Evolutionary conservation across 2,113 vertebrate genomes (phyloP).

Genomic region (Tonatia bakeri): DNA sequence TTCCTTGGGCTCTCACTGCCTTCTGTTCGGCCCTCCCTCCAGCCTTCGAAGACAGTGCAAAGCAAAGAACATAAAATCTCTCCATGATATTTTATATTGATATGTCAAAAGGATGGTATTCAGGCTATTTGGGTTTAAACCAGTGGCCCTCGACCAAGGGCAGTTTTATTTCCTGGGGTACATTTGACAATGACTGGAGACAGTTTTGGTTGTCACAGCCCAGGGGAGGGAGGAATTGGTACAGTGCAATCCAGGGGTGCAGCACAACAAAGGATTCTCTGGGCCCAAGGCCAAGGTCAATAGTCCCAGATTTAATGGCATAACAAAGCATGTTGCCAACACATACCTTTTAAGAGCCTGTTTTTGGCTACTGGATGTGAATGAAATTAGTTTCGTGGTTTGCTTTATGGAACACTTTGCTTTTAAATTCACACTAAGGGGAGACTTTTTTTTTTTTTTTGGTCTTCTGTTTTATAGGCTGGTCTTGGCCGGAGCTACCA

Average conservation of each 20-base stretch:
- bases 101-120: neutral
- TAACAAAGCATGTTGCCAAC: neutral
- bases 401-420: neutral
- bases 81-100: neutral
- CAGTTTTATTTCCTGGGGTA: neutral
- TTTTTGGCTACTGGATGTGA: neutral
- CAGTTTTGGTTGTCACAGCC: neutral
- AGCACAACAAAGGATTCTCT: neutral
- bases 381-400: neutral
- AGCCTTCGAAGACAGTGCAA: neutral
- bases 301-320: neutral
- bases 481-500: conserved; percentile 91
- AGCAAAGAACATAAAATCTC: neutral
- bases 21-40: neutral
- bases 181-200: neutral
- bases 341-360: neutral
- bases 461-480: conserved; percentile 79
- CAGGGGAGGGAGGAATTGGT: neutral
- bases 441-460: neutral
- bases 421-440: neutral
- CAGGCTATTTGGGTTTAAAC: neutral
- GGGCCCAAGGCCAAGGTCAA: neutral
- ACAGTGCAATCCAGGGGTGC: neutral
- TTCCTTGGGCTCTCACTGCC: neutral
- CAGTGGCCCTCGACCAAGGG: neutral